Conservation (phyloP, 2,113 vertebrate species). For the Gallinago media region DNA sequence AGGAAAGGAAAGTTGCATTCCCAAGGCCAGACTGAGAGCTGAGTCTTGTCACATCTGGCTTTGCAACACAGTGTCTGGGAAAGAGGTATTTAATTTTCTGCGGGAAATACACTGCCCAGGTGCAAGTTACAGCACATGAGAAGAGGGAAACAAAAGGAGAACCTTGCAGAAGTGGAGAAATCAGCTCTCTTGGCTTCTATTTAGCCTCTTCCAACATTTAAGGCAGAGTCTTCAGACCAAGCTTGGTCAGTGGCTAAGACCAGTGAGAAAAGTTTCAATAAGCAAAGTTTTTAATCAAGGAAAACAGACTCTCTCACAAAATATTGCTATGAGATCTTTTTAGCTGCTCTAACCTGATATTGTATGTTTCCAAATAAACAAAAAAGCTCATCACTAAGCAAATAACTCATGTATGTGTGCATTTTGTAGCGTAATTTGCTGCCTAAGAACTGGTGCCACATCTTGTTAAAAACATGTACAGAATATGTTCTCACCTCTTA, state of each 20-base stretch:
- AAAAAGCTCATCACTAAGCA: neutral
- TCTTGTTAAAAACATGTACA: neutral
- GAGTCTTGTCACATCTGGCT: neutral
- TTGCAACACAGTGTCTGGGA: neutral
- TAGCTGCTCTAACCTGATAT: neutral
- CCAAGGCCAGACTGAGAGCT: neutral
- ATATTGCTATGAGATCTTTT: neutral
- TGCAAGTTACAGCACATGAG: rapidly evolving
- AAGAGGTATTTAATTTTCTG: rapidly evolving
- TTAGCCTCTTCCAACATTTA: neutral
- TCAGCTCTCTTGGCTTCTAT: neutral
- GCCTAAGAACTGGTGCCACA: neutral
- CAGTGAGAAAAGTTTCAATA: neutral
- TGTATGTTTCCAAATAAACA: neutral
- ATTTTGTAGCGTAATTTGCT: neutral
- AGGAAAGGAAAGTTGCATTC: neutral
- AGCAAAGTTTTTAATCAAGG: neutral
- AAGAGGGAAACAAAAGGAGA: neutral
- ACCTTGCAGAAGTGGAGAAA: neutral
- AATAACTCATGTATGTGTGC: neutral
- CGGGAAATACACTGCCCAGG: neutral
- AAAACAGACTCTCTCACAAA: neutral
- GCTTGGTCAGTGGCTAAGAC: neutral
- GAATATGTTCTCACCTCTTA: neutral
- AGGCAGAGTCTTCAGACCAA: neutral